These are phyloP conservation scores for Spilosoma lubricipeda DNA, from an alignment of 2,888 invertebrate species.

Conservation along the genomic window DNA sequence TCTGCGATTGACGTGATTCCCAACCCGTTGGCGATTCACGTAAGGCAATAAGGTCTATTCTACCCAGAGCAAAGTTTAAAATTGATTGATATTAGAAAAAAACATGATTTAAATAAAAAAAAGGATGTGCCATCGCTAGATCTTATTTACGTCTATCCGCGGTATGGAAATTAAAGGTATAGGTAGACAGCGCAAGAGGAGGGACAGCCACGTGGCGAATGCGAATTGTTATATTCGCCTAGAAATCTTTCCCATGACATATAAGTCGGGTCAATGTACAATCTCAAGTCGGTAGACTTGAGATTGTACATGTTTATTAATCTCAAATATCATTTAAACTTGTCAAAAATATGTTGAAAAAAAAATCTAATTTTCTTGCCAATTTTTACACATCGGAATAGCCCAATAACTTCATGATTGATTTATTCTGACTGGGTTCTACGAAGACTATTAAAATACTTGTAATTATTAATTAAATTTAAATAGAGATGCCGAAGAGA, in stretches of 20 bases:
- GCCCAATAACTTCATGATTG: background rate
- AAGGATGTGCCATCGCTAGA: slow-evolving; percentile 27
- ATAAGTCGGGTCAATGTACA: background rate
- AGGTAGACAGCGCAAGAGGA: background rate
- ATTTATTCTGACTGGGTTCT: background rate
- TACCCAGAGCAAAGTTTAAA: slow-evolving; percentile 18
- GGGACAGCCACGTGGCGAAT: background rate
- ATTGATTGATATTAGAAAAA: slow-evolving; percentile 18
- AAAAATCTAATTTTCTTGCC: too few species aligned
- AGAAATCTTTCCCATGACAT: background rate
- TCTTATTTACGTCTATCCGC: slow-evolving; percentile 43
- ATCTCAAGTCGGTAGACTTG: too few species aligned
- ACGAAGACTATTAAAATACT: background rate
- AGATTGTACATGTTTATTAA: background rate
- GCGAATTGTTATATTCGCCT: background rate
- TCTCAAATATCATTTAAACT: too few species aligned
- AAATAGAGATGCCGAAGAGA: background rate
- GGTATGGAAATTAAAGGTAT: slow-evolving; percentile 37
- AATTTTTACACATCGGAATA: background rate
- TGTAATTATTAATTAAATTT: background rate
- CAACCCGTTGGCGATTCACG: slow-evolving; percentile 10
- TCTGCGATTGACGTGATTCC: slow-evolving; percentile 20
- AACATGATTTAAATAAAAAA: slow-evolving; percentile 13
- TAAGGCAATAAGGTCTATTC: slow-evolving; percentile 21
- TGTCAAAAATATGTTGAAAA: too few species aligned